Conservation (phyloP, 92 coral and sea anemone genomes). For the Micromussa lordhowensis region DNA sequence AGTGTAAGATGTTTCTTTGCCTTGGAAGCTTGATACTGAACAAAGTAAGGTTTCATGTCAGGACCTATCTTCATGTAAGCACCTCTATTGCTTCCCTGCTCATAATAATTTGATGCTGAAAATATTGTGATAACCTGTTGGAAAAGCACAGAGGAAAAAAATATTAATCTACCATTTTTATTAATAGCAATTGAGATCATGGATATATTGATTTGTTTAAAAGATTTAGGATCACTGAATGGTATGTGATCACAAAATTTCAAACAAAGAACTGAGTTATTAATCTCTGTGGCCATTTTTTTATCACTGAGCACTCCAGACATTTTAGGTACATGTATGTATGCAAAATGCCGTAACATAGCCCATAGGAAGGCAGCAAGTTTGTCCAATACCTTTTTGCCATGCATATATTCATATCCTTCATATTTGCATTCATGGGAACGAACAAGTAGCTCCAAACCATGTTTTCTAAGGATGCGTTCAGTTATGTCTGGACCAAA, state of each 20-base stretch:
- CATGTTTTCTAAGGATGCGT: slow-evolving; percentile 81
- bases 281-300: no score
- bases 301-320: no score
- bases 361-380: no score
- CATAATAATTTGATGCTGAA: slow-evolving; percentile 98
- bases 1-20: slow-evolving; percentile 82
- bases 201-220: no score
- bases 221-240: no score
- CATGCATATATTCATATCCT: slow-evolving; percentile 91
- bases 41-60: slow-evolving; percentile 93
- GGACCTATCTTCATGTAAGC: slow-evolving; percentile 96
- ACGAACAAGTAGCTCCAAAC: slow-evolving; percentile 84
- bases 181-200: no score
- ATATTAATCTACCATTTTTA: no score
- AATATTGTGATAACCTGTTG: slow-evolving; percentile 92
- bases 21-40: slow-evolving; percentile 81
- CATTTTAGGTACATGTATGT: no score
- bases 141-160: background rate
- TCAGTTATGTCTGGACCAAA: slow-evolving; percentile 97
- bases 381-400: slow-evolving; percentile 71
- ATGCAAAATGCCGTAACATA: no score
- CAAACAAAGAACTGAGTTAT: no score
- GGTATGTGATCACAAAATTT: no score
- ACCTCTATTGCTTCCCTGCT: slow-evolving; percentile 96
- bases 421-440: slow-evolving; percentile 96